Evolutionary conservation across 2,888 invertebrate genomes (phyloP).

Genomic region (Nomada lathburiana): DNA sequence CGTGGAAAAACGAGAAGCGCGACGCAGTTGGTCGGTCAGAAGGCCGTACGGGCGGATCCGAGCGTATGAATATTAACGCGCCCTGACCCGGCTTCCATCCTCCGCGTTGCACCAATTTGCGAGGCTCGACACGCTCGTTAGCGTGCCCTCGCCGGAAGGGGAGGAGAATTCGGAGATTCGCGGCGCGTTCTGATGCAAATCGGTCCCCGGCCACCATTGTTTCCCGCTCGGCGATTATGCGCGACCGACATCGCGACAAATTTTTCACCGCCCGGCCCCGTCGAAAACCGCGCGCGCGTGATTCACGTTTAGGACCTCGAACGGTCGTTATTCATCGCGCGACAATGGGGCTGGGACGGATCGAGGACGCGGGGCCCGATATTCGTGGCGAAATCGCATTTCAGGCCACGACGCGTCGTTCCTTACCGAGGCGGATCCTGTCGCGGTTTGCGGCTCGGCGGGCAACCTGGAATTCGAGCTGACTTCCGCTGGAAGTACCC

Average conservation of each 20-base stretch:
- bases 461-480: conserved; percentile 61
- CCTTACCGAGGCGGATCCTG: conserved; percentile 13
- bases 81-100: conserved; percentile 26
- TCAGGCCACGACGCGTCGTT: conserved; percentile 25
- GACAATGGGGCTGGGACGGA: conserved; percentile 56
- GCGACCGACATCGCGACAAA: conserved; percentile 63
- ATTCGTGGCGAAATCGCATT: conserved; percentile 49
- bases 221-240: conserved; percentile 65
- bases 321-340: conserved; percentile 64
- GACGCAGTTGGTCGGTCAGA: conserved; percentile 37
- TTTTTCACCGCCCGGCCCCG: conserved; percentile 46
- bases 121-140: conserved; percentile 69
- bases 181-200: conserved; percentile 76
- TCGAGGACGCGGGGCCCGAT: conserved; percentile 56
- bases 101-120: conserved; percentile 73
- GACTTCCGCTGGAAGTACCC: conserved; percentile 74
- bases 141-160: conserved; percentile 22
- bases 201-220: conserved; percentile 67
- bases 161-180: conserved; percentile 62
- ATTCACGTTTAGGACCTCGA: conserved; percentile 57
- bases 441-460: conserved; percentile 25
- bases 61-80: conserved; percentile 65
- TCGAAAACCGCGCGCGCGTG: conserved; percentile 40
- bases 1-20: conserved; percentile 53
- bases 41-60: conserved; percentile 48